Conservation (phyloP, 2,113 vertebrate species). For the Lucifuga dentata region DNA sequence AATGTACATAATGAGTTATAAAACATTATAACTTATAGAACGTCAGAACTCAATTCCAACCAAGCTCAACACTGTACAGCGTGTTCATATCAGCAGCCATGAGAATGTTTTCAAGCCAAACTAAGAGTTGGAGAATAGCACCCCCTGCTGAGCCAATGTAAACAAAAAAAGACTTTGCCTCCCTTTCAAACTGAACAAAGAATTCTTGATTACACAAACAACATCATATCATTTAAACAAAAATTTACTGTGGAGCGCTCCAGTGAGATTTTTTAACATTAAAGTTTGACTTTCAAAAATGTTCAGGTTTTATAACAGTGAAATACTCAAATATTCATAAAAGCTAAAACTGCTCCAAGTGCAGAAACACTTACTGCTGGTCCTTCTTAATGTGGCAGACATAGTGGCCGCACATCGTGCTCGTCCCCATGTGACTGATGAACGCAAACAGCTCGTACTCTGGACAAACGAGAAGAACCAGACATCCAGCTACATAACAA, state of each 20-base stretch:
- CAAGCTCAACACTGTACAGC: neutral
- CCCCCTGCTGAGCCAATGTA: constrained; percentile 54
- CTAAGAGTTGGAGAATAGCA: constrained; percentile 29
- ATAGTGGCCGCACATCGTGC: constrained; percentile 98
- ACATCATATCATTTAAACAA: neutral
- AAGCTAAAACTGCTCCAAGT: neutral
- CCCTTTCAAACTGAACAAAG: neutral
- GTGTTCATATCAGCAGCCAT: neutral
- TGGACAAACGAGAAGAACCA: constrained; percentile 59
- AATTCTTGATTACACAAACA: neutral
- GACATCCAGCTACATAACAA: neutral
- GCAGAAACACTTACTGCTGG: constrained; percentile 86
- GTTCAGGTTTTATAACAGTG: neutral
- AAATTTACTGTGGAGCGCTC: neutral
- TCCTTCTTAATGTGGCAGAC: constrained; percentile 99
- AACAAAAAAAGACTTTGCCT: neutral
- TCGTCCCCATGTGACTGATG: constrained; percentile 99
- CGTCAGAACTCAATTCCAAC: neutral
- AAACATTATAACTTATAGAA: neutral
- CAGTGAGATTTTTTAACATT: too few relatives aligned
- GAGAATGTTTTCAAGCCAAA: neutral
- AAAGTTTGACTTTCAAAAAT: too few relatives aligned
- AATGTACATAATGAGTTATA: neutral
- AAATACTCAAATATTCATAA: too few relatives aligned
- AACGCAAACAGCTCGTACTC: constrained; percentile 98